Percentiles rank a stretch among this genome's conserved stretches.
Conservation (phyloP, 92 coral and sea anemone species). For the Chrysogorgia sp. region DNA sequence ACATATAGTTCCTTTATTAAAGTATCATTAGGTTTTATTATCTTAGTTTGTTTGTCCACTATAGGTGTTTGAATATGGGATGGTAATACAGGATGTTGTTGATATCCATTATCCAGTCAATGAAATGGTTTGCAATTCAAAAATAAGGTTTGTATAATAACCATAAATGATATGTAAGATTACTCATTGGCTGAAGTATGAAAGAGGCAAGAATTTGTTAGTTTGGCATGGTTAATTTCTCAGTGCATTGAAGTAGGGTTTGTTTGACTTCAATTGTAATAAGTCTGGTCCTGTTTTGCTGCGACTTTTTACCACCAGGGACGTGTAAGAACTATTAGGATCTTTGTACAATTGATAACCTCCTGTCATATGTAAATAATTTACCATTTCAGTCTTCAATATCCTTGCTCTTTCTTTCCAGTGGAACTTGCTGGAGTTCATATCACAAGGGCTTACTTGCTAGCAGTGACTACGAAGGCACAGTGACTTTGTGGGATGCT, state of each 20-base stretch:
- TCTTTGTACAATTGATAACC: no score
- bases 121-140: conserved; percentile 98
- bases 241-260: no score
- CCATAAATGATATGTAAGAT: no score
- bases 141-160: conserved; percentile 71
- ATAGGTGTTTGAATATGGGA: conserved; percentile 98
- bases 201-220: no score
- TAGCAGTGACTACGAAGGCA: conserved; percentile 97
- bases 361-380: no score
- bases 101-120: conserved; percentile 96
- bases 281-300: no score
- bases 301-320: no score
- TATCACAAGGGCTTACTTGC: conserved; percentile 97
- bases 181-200: no score
- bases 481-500: conserved; percentile 98
- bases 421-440: conserved; percentile 96
- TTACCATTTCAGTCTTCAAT: neutral
- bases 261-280: no score
- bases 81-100: conserved; percentile 93
- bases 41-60: neutral
- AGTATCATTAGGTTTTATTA: neutral
- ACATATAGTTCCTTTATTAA: neutral
- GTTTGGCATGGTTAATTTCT: no score
- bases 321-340: no score
- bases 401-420: conserved; percentile 25